Base-by-base conservation (phyloP, 2,888 invertebrate genomes). In the Lampropteryx suffumata region DNA sequence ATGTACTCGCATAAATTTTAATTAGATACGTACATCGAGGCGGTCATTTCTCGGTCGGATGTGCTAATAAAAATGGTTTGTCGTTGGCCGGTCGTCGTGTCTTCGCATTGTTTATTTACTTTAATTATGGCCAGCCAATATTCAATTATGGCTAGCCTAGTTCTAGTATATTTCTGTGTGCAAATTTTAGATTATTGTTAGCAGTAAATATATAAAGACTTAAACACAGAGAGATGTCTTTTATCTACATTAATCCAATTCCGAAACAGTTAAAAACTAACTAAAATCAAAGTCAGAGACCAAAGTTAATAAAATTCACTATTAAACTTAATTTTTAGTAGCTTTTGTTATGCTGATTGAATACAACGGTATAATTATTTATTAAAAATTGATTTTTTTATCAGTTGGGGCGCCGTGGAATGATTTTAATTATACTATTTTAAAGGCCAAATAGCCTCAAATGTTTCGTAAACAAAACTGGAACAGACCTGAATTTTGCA, bases 1-100 rank as follows among this genome's bases (percentile, higher is more conserved):
- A 71, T 69, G 67, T 67, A 66, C 63, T 65, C 64, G 64, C 67
- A 80, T 79, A 75, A 75, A 76, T 73, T 76, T 76, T 80, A 79
- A 76, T 79, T 79, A 78, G 72, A 71, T 72, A 64, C 65, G 67
- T 61, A 64, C 56, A 56, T 61, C 62, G 62, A 65, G 61, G 65
- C 61, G 69, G 66, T 71, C 64, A 70, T 71, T 68, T 69, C 69
- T 65, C 67, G 53, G 61, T 60, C 27, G 27, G 24, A 27, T 67
- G 67, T 66, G 62, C 69, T 65, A 66, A 69, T 78, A 73, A 73
- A 73, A 69, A 69, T 59, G 47, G 24, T n/a, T 9, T 32, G 17
- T 17, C 21, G 5, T 21, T 21, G 7, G 17, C 4, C 17, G 17
- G 17, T 17, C 3, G 24, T 24, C 17, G 21, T 32, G 10, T 40